Conservation (phyloP, 2,888 invertebrate genomes). For the Vesta saturnalis region DNA sequence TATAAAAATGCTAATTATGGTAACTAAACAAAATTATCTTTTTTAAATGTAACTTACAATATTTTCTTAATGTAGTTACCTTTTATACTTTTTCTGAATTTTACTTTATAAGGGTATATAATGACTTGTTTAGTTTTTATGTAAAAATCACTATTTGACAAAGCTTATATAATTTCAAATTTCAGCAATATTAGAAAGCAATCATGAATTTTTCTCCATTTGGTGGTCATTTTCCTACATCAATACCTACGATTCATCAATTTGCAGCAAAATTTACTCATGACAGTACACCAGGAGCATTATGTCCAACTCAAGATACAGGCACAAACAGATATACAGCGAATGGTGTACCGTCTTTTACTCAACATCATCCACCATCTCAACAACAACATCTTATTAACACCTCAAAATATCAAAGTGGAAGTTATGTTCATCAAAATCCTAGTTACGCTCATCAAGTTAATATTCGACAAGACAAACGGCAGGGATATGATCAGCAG, state of each 20-base stretch:
- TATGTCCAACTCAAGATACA: slow-evolving; percentile 42
- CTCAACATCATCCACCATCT: slow-evolving; percentile 59
- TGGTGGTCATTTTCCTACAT: slow-evolving; percentile 80
- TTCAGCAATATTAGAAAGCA: neutral
- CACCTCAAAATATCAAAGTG: slow-evolving; percentile 52
- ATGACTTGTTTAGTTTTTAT: neutral
- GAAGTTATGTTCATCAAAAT: slow-evolving; percentile 54
- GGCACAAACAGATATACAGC: slow-evolving; percentile 58
- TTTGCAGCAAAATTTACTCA: slow-evolving; percentile 79
- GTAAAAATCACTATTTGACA: neutral
- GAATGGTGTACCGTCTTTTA: slow-evolving; percentile 64
- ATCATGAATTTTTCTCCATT: slow-evolving; percentile 89
- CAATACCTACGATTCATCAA: slow-evolving; percentile 84
- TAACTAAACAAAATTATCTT: neutral
- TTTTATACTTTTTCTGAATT: neutral
- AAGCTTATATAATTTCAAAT: neutral
- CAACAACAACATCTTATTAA: slow-evolving; percentile 53
- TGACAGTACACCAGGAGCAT: slow-evolving; percentile 51
- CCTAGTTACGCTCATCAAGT: slow-evolving; percentile 52
- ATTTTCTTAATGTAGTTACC: neutral
- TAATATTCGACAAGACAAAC: slow-evolving; percentile 55
- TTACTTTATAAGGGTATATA: neutral
- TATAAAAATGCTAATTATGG: neutral
- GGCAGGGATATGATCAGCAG: slow-evolving; percentile 55
- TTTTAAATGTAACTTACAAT: neutral